A percentile compares a stretch with the other conserved stretches of the same genome.
Conservation (phyloP, 2,888 invertebrate species). For the Sclerodermus sp. region DNA sequence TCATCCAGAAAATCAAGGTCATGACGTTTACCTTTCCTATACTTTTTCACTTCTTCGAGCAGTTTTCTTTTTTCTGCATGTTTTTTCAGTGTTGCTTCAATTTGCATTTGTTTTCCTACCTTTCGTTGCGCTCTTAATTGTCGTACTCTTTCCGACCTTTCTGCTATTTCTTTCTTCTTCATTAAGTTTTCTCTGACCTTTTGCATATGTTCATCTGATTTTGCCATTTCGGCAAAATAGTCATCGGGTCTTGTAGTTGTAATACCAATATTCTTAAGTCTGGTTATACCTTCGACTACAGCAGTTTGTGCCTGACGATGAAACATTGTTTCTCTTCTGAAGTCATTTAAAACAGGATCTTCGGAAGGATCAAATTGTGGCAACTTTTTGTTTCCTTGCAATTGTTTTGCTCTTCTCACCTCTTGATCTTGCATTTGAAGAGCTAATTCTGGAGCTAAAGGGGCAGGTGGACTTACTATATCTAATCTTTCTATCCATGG, state of each 20-base stretch:
- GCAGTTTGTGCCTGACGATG: constrained; percentile 87
- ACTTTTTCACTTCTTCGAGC: constrained; percentile 90
- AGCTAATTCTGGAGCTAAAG: constrained; percentile 82
- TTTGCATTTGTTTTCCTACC: constrained; percentile 86
- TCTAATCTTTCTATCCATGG: constrained; percentile 89
- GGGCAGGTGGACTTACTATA: constrained; percentile 74
- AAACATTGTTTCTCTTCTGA: constrained; percentile 85
- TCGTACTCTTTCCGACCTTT: constrained; percentile 86
- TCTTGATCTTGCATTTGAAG: constrained; percentile 77
- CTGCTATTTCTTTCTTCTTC: constrained; percentile 81
- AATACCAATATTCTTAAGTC: constrained; percentile 74
- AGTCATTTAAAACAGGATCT: constrained; percentile 86
- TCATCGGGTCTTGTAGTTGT: constrained; percentile 88
- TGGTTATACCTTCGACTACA: constrained; percentile 77
- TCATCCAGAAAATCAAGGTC: constrained; percentile 82
- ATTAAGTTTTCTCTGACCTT: constrained; percentile 83
- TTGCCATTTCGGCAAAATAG: constrained; percentile 99
- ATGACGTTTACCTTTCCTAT: constrained; percentile 79
- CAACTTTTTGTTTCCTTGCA: constrained; percentile 72
- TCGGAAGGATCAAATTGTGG: constrained; percentile 66
- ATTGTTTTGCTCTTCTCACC: constrained; percentile 66
- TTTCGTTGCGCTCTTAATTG: constrained; percentile 90
- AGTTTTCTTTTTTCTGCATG: constrained; percentile 90
- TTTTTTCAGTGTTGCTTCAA: constrained; percentile 80
- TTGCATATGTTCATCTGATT: constrained; percentile 96